Percentiles rank a stretch among this genome's conserved stretches.
Evolutionary conservation across 1,140 invertebrate genomes (phyloP).

Genomic region (Psilanteris sp.): DNA sequence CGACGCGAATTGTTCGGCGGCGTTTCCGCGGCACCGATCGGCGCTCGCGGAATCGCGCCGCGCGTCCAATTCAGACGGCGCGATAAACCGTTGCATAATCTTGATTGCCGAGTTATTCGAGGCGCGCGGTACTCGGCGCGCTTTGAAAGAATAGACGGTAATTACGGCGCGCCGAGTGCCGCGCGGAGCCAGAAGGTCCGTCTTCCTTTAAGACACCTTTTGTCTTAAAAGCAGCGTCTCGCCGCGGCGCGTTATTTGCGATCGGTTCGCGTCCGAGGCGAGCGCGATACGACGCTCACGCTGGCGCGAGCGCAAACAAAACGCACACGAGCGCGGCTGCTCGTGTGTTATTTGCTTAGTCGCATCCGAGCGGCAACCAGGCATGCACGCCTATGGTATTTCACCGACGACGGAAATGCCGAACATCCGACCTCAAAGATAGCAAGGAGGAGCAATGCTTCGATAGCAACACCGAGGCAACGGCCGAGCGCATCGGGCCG

Average conservation of each 20-base stretch:
- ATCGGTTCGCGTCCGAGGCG: constrained; percentile 18
- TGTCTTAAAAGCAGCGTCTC: no score
- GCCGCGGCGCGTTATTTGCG: constrained; percentile 14
- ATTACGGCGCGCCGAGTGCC: constrained; percentile 4
- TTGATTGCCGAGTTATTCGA: constrained; percentile 10
- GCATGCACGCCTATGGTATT: constrained; percentile 59
- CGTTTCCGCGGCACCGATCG: no score
- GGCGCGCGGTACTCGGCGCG: background rate
- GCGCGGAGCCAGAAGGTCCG: no score
- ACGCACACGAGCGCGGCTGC: constrained; percentile 2
- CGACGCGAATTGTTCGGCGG: no score
- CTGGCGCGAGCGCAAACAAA: constrained; percentile 11
- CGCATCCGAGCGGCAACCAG: constrained; percentile 37
- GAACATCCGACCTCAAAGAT: constrained; percentile 63
- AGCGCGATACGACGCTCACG: constrained; percentile 31
- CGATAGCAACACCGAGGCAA: constrained; percentile 40
- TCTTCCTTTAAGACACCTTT: background rate
- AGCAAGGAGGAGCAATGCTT: constrained; percentile 53
- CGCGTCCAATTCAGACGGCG: no score
- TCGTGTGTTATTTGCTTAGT: constrained; percentile 51
- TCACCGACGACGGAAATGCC: constrained; percentile 62
- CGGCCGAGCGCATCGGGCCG: constrained; percentile 17
- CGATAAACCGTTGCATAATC: no score
- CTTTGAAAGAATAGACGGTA: constrained; percentile 4
- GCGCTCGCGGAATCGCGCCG: no score